These are phyloP conservation scores for Axea sp. DNA, from an alignment of 2,888 invertebrate species.

Conservation along the genomic window DNA sequence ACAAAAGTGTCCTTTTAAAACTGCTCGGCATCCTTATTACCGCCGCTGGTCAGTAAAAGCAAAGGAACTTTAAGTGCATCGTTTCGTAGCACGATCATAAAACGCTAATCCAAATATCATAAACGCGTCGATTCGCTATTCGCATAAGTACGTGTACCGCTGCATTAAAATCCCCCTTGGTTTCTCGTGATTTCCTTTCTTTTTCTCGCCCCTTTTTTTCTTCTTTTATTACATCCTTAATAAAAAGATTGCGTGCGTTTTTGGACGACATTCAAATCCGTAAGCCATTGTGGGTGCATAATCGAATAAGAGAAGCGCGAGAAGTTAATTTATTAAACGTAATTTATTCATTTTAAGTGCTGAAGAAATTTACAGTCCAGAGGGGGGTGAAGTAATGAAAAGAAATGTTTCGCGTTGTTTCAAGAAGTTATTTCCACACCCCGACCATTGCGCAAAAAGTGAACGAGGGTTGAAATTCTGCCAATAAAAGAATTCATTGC, in stretches of 20 bases:
- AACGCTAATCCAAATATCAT: conserved; percentile 54
- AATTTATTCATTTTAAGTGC: conserved; percentile 47
- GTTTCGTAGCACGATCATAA: conserved; percentile 30
- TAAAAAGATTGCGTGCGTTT: conserved; percentile 8
- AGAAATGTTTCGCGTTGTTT: conserved; percentile 55
- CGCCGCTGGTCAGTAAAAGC: conserved; percentile 37
- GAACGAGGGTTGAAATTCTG: conserved; percentile 22
- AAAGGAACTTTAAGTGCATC: conserved; percentile 38
- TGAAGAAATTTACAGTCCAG: conserved; percentile 31
- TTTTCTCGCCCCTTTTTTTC: not conserved
- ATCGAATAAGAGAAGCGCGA: conserved; percentile 51
- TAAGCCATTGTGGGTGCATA: conserved; percentile 38
- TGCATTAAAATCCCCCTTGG: conserved; percentile 23
- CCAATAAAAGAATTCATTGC: conserved; percentile 48
- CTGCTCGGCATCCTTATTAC: conserved; percentile 37
- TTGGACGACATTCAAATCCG: conserved; percentile 27
- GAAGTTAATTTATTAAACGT: conserved; percentile 58
- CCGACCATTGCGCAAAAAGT: conserved; percentile 19
- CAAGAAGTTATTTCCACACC: conserved; percentile 44
- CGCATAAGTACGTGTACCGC: conserved; percentile 38
- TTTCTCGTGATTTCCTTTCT: not conserved
- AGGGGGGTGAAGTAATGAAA: conserved; percentile 39
- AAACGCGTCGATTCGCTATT: conserved; percentile 45
- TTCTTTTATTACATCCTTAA: not conserved
- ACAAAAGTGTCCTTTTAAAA: conserved; percentile 35